These are phyloP conservation scores for Plecturocebus donacophilus DNA, from an alignment of 2,113 vertebrate genomes.

Conservation along the genomic window DNA sequence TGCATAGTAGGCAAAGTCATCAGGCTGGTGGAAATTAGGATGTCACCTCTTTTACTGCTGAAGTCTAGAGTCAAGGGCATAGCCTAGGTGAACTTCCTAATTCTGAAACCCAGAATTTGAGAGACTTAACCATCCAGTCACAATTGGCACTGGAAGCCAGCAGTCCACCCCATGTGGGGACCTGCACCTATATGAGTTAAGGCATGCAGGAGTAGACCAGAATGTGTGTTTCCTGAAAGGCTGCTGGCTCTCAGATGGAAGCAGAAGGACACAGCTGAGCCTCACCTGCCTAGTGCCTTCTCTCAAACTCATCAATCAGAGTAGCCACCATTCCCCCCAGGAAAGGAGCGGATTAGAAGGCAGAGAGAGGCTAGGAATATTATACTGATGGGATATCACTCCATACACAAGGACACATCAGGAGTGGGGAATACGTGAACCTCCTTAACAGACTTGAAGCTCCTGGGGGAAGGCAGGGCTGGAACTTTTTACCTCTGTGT, in stretches of 20 bases:
- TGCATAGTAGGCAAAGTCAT: background rate
- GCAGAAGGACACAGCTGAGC: background rate
- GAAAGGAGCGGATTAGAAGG: background rate
- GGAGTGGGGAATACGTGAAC: background rate
- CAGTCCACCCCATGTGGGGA: background rate
- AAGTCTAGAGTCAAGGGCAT: background rate
- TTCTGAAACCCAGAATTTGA: background rate
- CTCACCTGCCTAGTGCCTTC: background rate
- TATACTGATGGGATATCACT: background rate
- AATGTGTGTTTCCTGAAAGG: slow-evolving; percentile 2
- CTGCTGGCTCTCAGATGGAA: background rate
- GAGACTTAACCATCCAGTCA: background rate
- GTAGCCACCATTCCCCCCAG: background rate
- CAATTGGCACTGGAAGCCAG: background rate
- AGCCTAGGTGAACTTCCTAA: background rate
- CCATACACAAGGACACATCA: slow-evolving; percentile 4
- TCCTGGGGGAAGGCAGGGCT: background rate
- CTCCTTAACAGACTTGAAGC: slow-evolving; percentile 6
- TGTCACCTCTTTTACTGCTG: background rate
- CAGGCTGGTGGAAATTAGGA: background rate
- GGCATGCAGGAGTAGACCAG: background rate
- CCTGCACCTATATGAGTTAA: background rate
- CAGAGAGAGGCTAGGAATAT: background rate
- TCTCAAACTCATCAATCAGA: slow-evolving; percentile 14
- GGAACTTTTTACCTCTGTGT: background rate